These are phyloP conservation scores for Herpailurus yagouaroundi DNA, from an alignment of 2,113 vertebrate genomes.

Conservation along the genomic window DNA sequence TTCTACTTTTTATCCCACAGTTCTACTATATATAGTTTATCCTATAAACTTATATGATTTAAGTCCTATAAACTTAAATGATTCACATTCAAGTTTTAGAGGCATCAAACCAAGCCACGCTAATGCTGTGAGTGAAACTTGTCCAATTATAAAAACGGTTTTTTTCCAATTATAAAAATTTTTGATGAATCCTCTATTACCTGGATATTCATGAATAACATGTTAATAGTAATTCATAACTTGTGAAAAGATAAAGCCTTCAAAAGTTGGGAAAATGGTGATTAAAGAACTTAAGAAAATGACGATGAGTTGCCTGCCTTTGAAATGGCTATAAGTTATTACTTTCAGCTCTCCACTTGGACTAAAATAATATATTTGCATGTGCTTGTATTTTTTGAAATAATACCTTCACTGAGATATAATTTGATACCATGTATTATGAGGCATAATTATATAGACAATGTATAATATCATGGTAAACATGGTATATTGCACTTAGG, in stretches of 20 bases:
- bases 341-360: background rate
- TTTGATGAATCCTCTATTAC: background rate
- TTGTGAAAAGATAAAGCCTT: background rate
- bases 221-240: background rate
- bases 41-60: background rate
- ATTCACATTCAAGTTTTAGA: background rate
- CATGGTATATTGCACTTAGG: background rate
- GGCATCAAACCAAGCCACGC: background rate
- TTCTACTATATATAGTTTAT: background rate
- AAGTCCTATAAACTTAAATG: background rate
- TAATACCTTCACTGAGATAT: background rate
- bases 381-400: background rate
- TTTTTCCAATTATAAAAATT: background rate
- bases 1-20: background rate
- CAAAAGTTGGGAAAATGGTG: background rate
- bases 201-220: background rate
- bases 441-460: background rate
- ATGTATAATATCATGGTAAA: background rate
- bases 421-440: background rate
- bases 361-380: background rate
- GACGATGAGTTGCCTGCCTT: background rate
- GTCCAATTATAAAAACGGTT: background rate
- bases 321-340: background rate
- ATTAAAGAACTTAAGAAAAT: background rate
- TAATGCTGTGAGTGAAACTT: background rate